A percentile compares a stretch with the other conserved stretches of the same genome.
Evolutionary conservation across 2,797 vertebrate genomes (phyloP).

Genomic region (Lateolabrax maculatus): DNA sequence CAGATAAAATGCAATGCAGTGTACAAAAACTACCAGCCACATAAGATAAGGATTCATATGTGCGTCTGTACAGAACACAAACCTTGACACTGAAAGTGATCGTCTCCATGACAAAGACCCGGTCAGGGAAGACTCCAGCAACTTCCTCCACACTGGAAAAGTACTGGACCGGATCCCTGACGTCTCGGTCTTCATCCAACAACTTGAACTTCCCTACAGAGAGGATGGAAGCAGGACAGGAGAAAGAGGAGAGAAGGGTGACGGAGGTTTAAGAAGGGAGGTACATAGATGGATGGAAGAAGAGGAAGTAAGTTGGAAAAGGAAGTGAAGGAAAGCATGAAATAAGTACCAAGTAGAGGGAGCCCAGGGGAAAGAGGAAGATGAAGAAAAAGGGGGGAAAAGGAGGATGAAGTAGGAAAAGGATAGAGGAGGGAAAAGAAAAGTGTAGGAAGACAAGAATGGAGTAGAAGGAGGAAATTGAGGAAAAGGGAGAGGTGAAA

Average conservation of each 20-base stretch:
- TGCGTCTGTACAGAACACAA: background rate
- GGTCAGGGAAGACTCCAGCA: constrained; percentile 94
- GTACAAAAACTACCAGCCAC: background rate
- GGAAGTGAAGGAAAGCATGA: background rate
- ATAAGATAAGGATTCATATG: background rate
- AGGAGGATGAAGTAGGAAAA: background rate
- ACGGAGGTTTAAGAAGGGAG: background rate
- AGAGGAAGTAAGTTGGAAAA: background rate
- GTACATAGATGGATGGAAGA: background rate
- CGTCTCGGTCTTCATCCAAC: constrained; percentile 95
- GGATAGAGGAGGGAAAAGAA: background rate
- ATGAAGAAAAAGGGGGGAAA: background rate
- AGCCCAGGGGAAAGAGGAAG: constrained; percentile 7
- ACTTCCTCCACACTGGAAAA: constrained; percentile 98
- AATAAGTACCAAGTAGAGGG: background rate
- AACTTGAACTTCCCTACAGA: constrained; percentile 95
- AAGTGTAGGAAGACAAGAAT: background rate
- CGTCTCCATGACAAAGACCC: constrained; percentile 97
- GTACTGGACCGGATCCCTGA: constrained; percentile 95
- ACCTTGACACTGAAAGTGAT: constrained; percentile 97
- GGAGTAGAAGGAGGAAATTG: background rate
- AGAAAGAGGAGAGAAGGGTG: background rate
- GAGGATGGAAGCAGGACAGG: background rate
- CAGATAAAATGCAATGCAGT: background rate
- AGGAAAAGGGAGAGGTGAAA: constrained; percentile 3